Conservation (phyloP, 2,113 vertebrate species). For the Zonotrichia leucophrys region DNA sequence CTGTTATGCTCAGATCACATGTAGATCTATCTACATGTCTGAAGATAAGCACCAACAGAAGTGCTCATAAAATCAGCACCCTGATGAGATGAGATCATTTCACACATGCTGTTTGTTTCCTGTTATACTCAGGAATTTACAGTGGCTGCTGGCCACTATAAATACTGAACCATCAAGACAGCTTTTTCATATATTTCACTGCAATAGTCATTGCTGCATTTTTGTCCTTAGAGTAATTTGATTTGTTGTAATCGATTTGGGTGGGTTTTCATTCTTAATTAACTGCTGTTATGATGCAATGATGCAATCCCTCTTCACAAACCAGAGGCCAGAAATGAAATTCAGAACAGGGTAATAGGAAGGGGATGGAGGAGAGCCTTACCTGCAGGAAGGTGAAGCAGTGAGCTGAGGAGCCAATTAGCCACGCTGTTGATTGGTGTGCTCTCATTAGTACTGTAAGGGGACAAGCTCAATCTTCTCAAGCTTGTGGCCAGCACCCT, state of each 20-base stretch:
- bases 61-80: conserved; percentile 22
- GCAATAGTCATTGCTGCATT: background rate
- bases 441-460: background rate
- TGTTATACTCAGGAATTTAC: conserved; percentile 1
- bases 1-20: background rate
- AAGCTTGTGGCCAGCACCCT: background rate
- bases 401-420: background rate
- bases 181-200: conserved; percentile 3
- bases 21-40: background rate
- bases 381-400: background rate
- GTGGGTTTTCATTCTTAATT: conserved; percentile 17
- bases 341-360: background rate
- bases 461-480: background rate
- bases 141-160: conserved; percentile 40
- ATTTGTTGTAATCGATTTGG: conserved; percentile 13
- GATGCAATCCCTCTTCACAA: background rate
- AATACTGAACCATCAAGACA: conserved; percentile 24
- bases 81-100: conserved; percentile 40
- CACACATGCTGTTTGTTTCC: conserved; percentile 37
- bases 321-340: background rate
- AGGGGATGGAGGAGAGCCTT: background rate
- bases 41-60: conserved; percentile 18
- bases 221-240: conserved; percentile 8
- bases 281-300: background rate
- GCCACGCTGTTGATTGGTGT: fast-evolving